Evolutionary conservation across 2,797 vertebrate species (phyloP).

Genomic region (Taeniopygia guttata): DNA sequence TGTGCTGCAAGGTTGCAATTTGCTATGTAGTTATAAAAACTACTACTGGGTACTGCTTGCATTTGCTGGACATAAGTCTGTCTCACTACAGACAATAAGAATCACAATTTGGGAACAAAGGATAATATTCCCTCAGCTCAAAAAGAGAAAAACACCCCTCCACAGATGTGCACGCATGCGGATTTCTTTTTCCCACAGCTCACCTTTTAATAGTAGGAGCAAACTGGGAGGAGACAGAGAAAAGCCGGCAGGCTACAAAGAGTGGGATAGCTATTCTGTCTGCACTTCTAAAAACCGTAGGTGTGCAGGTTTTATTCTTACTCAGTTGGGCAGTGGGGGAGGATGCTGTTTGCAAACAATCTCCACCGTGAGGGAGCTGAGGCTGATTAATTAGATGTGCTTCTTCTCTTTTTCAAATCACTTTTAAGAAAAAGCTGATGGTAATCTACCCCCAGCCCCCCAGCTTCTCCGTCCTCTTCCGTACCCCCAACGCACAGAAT

Average conservation of each 20-base stretch:
- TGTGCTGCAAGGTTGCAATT: neutral
- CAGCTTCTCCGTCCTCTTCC: neutral
- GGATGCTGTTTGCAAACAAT: constrained; percentile 68
- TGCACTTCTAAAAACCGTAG: constrained; percentile 27
- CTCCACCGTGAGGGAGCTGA: neutral
- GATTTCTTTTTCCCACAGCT: constrained; percentile 2
- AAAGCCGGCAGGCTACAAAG: neutral
- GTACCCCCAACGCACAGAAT: neutral
- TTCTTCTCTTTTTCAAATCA: neutral
- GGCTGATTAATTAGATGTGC: constrained; percentile 37
- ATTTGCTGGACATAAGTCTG: neutral
- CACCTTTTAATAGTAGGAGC: neutral
- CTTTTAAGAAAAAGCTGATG: constrained; percentile 58
- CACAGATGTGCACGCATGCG: neutral
- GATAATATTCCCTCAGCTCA: neutral
- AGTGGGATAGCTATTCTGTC: constrained; percentile 29
- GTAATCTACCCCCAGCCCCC: neutral
- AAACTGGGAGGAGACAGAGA: neutral
- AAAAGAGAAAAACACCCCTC: neutral
- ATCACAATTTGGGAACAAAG: constrained; percentile 60
- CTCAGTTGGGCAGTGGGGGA: constrained; percentile 22
- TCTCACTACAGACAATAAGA: neutral
- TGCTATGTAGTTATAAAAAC: neutral
- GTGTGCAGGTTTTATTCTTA: constrained; percentile 47
- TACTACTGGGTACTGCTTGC: neutral